Evolutionary conservation across 2,888 invertebrate species (phyloP).

Genomic region (Archaeoteleia sp.): DNA sequence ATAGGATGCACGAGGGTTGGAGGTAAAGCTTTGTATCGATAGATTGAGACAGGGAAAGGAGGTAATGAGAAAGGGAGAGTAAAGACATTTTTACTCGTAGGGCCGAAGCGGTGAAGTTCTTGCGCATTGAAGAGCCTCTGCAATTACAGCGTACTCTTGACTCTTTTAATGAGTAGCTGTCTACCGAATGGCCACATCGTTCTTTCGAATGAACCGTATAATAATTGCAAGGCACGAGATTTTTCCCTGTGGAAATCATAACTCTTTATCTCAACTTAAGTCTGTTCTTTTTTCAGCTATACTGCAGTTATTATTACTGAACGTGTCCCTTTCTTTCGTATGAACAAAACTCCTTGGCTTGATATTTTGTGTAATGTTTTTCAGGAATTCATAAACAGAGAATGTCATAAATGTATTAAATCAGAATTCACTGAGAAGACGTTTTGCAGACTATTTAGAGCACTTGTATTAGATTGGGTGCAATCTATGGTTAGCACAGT

Average conservation of each 20-base stretch:
- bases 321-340: too few relatives aligned
- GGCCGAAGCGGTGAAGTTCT: slow-evolving; percentile 1
- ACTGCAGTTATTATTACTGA: too few relatives aligned
- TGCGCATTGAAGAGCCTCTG: slow-evolving; percentile 1
- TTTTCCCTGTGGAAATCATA: slow-evolving; percentile 1
- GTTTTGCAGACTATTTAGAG: too few relatives aligned
- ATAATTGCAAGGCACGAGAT: not conserved
- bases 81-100: not conserved
- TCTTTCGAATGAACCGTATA: slow-evolving; percentile 3
- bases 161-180: slow-evolving; percentile 9
- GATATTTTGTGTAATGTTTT: too few relatives aligned
- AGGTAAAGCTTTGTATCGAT: slow-evolving; percentile 15
- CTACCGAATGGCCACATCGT: not conserved
- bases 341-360: too few relatives aligned
- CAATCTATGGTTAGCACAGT: too few relatives aligned
- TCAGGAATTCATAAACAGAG: too few relatives aligned
- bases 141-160: not conserved
- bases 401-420: too few relatives aligned
- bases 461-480: too few relatives aligned
- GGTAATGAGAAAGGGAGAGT: slow-evolving; percentile 5
- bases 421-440: too few relatives aligned
- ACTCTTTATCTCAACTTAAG: too few relatives aligned
- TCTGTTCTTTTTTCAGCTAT: too few relatives aligned
- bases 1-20: slow-evolving; percentile 22
- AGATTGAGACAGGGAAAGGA: not conserved